Evolutionary conservation across 1,140 invertebrate genomes (phyloP), one percentile per base, ranked within the genome.

Genomic region (Meteorus sp.): DNA sequence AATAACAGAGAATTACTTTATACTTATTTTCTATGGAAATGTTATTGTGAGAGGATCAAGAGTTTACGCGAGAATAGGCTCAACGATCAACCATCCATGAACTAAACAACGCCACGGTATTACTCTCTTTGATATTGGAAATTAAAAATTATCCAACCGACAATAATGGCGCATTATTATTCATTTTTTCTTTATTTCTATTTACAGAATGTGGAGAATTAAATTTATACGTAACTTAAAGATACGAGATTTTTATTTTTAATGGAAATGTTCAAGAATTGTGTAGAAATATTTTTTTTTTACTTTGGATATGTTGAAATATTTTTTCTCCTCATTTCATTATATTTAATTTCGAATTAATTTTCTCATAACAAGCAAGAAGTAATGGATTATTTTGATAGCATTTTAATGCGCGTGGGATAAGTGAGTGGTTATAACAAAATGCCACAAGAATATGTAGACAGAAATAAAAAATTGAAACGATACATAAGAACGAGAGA

Each of bases 21-120:
- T 33, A 33, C 29, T 33, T 33, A 33, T 7, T 33, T 33, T 13
- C 13, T 13, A 7, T 15, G 47, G n/a, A 50, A 50, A 50, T 27
- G 27, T 25, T 50, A 31, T 31, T 27, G 27, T 50, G 19, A 50
- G 33, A 33, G 47, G 47, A 50, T 50, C 47, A 29, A 50, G 17
- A 50, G 9, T 31, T 50, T 50, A 9, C 47, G 13, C 5, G 22
- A 31, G 47, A 50, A 50, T 31, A 50, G 47, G 8, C 33, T 31
- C 19, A 9, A 22, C 11, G 15, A 19, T 3, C 47, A 50, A 17
- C 47, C 47, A 50, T 50, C 47, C 47, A 27, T 31, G 19, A 50
- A 50, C 19, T 31, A 9, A 31, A 50, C 13, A 11, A 11, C 11
- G 17, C 33, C 25, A n/a, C 13, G 7, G 8, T 44, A 44, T 22